Percentiles rank a stretch among this genome's conserved stretches.
phyloP scores from a whole-genome alignment of 2,888 invertebrate species.

The Melitaea athalia region DNA sequence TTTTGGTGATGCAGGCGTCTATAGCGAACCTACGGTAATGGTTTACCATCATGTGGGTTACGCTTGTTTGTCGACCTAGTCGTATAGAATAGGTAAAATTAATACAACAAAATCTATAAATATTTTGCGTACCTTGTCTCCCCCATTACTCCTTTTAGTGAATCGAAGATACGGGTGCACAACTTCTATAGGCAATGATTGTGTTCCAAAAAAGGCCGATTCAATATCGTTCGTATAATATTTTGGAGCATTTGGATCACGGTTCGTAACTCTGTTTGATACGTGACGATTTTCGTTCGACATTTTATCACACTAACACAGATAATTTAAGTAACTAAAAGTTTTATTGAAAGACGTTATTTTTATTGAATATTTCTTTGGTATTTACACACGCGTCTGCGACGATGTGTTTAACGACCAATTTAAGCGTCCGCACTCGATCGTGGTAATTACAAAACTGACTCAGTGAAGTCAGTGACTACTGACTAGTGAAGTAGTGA shows the following conservation, averaged over 20 bases:
- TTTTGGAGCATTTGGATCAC: slow-evolving; percentile 9
- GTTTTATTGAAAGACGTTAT: background rate
- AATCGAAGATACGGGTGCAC: slow-evolving; percentile 42
- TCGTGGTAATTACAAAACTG: background rate
- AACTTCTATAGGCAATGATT: slow-evolving; percentile 46
- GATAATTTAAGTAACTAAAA: background rate
- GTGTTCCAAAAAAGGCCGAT: slow-evolving; percentile 64
- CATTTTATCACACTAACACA: slow-evolving; percentile 20
- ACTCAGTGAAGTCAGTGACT: too few species aligned
- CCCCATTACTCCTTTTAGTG: slow-evolving; percentile 47
- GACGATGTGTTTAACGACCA: background rate
- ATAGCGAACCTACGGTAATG: too few species aligned
- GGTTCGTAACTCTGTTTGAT: background rate
- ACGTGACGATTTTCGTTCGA: slow-evolving; percentile 28
- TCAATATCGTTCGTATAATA: slow-evolving; percentile 57
- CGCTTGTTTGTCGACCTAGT: too few species aligned
- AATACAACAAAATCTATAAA: background rate
- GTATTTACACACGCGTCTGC: background rate
- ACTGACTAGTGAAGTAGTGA: too few species aligned
- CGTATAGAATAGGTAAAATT: too few species aligned
- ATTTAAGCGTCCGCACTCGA: background rate
- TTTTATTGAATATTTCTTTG: background rate
- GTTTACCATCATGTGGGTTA: too few species aligned
- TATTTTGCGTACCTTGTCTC: slow-evolving; percentile 45
- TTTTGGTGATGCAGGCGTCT: too few species aligned